These are phyloP conservation scores for Lathamus discolor DNA, from an alignment of 2,113 vertebrate genomes.

Conservation along the genomic window DNA sequence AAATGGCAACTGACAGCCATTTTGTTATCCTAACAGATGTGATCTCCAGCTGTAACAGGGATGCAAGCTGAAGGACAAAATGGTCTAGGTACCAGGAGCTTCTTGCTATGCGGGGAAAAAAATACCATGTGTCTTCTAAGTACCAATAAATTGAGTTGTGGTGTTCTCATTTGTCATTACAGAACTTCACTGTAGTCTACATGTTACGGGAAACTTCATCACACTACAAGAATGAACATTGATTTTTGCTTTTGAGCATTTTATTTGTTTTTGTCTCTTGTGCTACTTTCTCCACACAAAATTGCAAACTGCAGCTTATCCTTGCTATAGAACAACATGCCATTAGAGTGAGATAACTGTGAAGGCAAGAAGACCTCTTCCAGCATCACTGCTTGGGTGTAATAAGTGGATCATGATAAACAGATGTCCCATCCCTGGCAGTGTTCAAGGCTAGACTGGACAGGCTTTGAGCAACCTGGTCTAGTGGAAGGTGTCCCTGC, in stretches of 20 bases:
- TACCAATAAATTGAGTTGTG: neutral
- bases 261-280: neutral
- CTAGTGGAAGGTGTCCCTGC: neutral
- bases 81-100: too few relatives aligned
- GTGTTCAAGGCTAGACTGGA: neutral
- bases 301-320: neutral
- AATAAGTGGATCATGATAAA: neutral
- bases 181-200: neutral
- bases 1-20: neutral
- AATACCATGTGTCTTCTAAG: neutral
- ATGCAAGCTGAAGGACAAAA: neutral
- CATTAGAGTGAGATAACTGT: fast-evolving
- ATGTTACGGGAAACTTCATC: neutral
- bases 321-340: neutral
- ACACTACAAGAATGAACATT: neutral
- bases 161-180: neutral
- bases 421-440: neutral
- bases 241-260: neutral
- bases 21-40: neutral
- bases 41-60: neutral
- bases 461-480: neutral
- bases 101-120: neutral
- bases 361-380: neutral
- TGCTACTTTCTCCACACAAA: neutral
- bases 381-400: neutral